phyloP scores from a whole-genome alignment of 2,888 invertebrate species.

The Blera fallax region DNA sequence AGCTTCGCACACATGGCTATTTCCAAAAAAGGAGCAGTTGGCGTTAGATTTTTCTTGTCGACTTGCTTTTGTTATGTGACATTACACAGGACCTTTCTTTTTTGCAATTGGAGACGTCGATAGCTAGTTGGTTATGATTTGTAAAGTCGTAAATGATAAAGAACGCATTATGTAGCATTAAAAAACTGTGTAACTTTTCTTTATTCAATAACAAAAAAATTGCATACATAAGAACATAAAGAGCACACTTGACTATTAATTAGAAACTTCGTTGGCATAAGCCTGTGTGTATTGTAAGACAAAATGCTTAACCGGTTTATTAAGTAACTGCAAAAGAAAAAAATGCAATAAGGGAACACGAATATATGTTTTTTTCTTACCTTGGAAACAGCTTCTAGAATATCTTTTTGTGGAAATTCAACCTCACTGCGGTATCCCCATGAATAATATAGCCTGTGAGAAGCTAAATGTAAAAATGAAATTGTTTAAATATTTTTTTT shows the following conservation, averaged over 20 bases:
- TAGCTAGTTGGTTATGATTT: too few species aligned
- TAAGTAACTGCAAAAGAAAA: constrained; percentile 73
- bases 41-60: too few species aligned
- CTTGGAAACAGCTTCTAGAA: constrained; percentile 74
- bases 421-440: constrained; percentile 75
- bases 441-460: constrained; percentile 73
- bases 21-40: too few species aligned
- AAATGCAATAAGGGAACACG: neutral
- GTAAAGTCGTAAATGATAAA: too few species aligned
- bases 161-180: too few species aligned
- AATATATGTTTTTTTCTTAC: constrained; percentile 57
- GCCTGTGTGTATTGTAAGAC: constrained; percentile 74
- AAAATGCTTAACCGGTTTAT: constrained; percentile 74
- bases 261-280: constrained; percentile 29
- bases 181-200: too few species aligned
- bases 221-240: neutral
- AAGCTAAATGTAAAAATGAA: neutral
- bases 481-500: neutral
- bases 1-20: too few species aligned
- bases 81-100: too few species aligned
- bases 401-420: constrained; percentile 75
- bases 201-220: neutral
- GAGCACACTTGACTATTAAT: neutral
- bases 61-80: too few species aligned
- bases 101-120: too few species aligned